Base-by-base conservation (phyloP, 1,140 invertebrate genomes). In the Samia ricini region DNA sequence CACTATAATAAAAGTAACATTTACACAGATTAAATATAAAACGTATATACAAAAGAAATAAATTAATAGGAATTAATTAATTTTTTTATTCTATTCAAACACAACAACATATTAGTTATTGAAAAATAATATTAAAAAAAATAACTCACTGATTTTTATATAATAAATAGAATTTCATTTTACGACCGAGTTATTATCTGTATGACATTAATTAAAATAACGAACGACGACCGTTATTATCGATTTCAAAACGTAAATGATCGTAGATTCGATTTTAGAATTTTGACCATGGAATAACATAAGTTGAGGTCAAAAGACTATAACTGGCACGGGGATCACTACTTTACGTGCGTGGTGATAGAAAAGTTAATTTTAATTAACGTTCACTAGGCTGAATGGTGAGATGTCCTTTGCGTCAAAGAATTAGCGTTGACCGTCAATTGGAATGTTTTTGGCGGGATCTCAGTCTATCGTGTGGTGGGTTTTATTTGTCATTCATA, bases 71-170 rank as follows among this genome's bases (percentile, higher is more conserved):
- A 56, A 19, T 18, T 33, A 33, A 33, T 10, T 49, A 1, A n/a
- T 15, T 15, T 2, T 21, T 24, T 51, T 49, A 42, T 18, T 54
- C 52, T 51, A 63, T 26, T n/a, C 58, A 20, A 36, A 64, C 21
- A 63, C 49, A 26, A 58, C 29, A 21, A n/a, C n/a, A n/a, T n/a
- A n/a, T n/a, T n/a, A n/a, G n/a, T n/a, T n/a, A n/a, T n/a, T n/a
- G n/a, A 10, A 29, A 22, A 8, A 56, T 26, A 36, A 26, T 42
- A 60, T 19, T 19, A 61, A 50, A 50, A 15, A 15, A 58, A 64
- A 52, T 18, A 49, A 61, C 76, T 87, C 67, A 87, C 84, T 85
- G 74, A 69, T 85, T 78, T 69, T 73, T 82, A 72, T 85, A 87
- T 57, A 81, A 69, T 68, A 87, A 63, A 56, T 85, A 82, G 63